Evolutionary conservation across 35 echinoderm and acorn worm species (phyloP), one percentile per base, ranked within the genome.

Genomic region (Lytechinus pictus): DNA sequence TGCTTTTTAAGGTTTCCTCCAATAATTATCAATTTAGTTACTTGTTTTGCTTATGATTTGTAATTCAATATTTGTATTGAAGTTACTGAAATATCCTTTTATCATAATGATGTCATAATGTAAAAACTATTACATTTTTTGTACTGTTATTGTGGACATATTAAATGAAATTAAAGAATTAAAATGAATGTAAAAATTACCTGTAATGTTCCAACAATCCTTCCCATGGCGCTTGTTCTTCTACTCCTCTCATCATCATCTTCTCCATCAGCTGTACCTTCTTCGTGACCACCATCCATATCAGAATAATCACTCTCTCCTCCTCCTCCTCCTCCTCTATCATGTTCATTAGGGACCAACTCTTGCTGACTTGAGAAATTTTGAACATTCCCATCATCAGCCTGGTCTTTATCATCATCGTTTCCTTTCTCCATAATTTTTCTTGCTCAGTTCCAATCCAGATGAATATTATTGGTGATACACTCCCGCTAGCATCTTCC

Each of bases 151-250:
- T 9, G 56, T 58, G 13, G 13, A 58, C 13, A 9, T 11, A 57
- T 57, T 11, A 58, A 58, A 58, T 58, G 9, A 58, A 58, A 58
- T 58, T 8, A 58, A 58, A 58, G 1, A 58, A 10, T 58, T 44
- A 44, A 8, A 58, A 11, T 58, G 56, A 58, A 9, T 13, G 56
- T 11, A 11, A 90, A 90, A 52, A 28, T 90, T 12, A 90, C 88
- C 92, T 96, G 96, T 60, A 96, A 51, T 21, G 96, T 96, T 14
- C 96, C 96, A 3, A 96, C 96, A 58, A 96, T 94, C 86, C 92
- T 96, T 24, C 96, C 96, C 96, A 96, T 96, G 52, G 96, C 92
- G 51, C 92, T 94, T 7, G 10, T 86, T 55, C 94, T 94, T 19
- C 96, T 72, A 27, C 86, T 27, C 72, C 54, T 86, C 52, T 96